Base-by-base conservation (phyloP, 2,797 vertebrate species). In the Oreonectes daqikongensis region DNA sequence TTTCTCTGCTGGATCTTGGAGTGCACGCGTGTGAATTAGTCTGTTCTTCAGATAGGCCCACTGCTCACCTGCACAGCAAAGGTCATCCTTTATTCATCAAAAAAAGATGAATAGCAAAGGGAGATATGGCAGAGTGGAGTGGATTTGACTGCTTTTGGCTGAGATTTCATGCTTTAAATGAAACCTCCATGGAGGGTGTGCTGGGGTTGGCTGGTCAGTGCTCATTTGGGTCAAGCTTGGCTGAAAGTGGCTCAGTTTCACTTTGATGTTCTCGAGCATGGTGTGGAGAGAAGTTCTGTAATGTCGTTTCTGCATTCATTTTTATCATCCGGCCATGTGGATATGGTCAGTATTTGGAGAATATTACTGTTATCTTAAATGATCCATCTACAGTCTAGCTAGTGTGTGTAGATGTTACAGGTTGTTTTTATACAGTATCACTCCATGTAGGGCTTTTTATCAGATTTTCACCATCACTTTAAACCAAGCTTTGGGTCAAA, bases 41-140 rank as follows among this genome's bases (percentile, higher is more conserved):
- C 50, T 65, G 64, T 30, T 48, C 69, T 61, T 61, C 75, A 48
- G 53, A 69, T 50, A 48, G 64, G 30, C 75, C 75, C 57, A 66
- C 64, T 40, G 46, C 68, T 82, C 69, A 84, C 83, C 80, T 82
- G 80, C 69, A 67, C 64, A 63, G 68, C 69, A 61, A 79, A 80
- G 78, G 76, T 80, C 72, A 84, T 82, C 50, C 75, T 84, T 84
- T 84, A 84, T 84, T 80, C 75, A 82, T 84, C 83, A 79, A 84
- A 82, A 63, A 78, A 78, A 82, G 53, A 64, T 77, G 66, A 72
- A 64, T 32, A 75, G 80, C 67, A 64, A 81, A 64, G 22, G 71
- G 57, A 80, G 74, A 75, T 30, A 40, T 59, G n/a, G 72, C 22
- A 52, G 68, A 59, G 67, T 78, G 69, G 77, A 59, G 71, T 57